Evolutionary conservation across 2,888 invertebrate genomes (phyloP).

Genomic region (Drosophila kuntzei): DNA sequence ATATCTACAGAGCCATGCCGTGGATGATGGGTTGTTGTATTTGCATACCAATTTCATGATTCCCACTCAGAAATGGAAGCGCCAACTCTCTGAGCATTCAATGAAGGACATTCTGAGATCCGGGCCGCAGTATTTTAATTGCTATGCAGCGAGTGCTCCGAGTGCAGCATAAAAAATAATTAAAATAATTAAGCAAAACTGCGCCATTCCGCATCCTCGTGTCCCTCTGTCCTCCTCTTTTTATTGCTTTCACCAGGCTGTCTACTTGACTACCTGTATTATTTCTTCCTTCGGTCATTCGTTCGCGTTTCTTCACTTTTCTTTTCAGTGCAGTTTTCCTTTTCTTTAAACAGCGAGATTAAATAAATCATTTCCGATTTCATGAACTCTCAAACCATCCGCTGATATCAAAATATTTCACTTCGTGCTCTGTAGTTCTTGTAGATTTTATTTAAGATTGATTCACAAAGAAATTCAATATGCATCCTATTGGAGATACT

Average conservation of each 20-base stretch:
- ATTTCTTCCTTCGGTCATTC: conserved; percentile 23
- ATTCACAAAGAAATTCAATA: too few species aligned
- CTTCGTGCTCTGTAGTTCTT: too few species aligned
- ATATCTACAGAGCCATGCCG: conserved; percentile 2
- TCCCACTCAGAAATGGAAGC: conserved; percentile 48
- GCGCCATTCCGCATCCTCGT: conserved; percentile 42
- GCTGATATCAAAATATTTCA: not conserved
- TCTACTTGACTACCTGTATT: conserved; percentile 33
- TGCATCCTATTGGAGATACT: too few species aligned
- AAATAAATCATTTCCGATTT: conserved; percentile 4
- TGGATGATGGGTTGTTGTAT: conserved; percentile 43
- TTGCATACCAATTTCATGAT: conserved; percentile 75
- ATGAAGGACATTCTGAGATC: conserved; percentile 50
- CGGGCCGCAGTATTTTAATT: conserved; percentile 68
- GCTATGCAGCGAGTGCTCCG: conserved; percentile 53
- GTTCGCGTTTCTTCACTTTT: conserved; percentile 51
- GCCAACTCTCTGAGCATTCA: conserved; percentile 47
- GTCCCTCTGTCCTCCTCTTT: not conserved
- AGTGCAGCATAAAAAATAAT: conserved; percentile 71
- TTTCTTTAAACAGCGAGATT: conserved; percentile 1
- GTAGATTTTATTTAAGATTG: too few species aligned
- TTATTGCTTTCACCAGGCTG: conserved; percentile 16
- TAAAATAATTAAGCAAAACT: conserved; percentile 78
- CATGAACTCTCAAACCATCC: not conserved
- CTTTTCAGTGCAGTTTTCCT: conserved; percentile 43